These are phyloP conservation scores for Cyanoramphus novaezelandiae DNA, from an alignment of 2,113 vertebrate species.

Conservation along the genomic window DNA sequence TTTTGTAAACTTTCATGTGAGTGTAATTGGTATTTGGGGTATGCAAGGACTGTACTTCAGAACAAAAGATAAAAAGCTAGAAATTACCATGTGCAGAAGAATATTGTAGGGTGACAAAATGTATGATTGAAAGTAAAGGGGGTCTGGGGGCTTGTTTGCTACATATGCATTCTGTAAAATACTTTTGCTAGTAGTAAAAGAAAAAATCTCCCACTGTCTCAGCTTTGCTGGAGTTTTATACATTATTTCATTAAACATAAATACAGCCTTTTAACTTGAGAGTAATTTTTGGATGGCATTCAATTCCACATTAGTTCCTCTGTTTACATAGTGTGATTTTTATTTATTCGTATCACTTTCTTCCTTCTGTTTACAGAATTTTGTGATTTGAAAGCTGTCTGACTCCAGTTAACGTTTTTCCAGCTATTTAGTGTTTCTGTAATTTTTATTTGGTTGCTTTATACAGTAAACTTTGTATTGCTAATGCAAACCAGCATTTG, in stretches of 20 bases:
- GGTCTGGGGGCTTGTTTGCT: neutral
- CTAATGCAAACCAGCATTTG: neutral
- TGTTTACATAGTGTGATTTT: neutral
- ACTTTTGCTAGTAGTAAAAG: neutral
- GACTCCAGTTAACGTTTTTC: constrained; percentile 3
- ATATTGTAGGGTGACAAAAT: neutral
- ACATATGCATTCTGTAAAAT: neutral
- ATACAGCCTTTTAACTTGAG: neutral
- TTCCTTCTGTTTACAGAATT: neutral
- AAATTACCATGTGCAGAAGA: neutral
- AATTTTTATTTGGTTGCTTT: neutral
- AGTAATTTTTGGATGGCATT: neutral
- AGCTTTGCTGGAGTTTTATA: neutral
- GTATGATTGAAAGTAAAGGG: neutral
- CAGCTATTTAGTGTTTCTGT: neutral
- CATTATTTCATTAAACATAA: neutral
- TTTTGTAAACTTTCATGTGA: neutral
- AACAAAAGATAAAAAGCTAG: neutral
- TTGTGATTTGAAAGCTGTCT: neutral
- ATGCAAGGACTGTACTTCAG: neutral
- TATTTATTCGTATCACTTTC: neutral
- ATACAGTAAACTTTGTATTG: neutral
- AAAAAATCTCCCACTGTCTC: neutral
- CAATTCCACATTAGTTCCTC: neutral
- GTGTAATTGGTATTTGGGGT: neutral